Percentiles rank a stretch among this genome's conserved stretches.
These are phyloP conservation scores for Cladorhizidae sp. DNA, from an alignment of 37 sponge, comb jelly and placozoan species.

Conservation along the genomic window DNA sequence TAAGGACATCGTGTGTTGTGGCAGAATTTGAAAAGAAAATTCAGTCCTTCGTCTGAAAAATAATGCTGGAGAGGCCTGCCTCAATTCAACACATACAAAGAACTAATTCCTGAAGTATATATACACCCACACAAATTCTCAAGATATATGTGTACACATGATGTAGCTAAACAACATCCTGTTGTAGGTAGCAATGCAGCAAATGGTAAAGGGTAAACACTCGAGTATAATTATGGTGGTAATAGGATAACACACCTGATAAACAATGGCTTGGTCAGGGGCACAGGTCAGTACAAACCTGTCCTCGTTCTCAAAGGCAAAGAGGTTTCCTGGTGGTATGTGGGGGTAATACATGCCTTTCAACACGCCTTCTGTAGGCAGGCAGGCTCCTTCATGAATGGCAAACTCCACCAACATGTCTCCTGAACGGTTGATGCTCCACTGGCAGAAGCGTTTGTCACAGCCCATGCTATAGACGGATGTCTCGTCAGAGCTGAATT, in stretches of 20 bases:
- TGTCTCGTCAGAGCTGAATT: slow-evolving; percentile 94
- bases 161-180: not conserved
- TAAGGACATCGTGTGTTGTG: too few relatives aligned
- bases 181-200: not conserved
- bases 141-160: not conserved
- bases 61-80: too few relatives aligned
- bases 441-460: slow-evolving; percentile 66
- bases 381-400: slow-evolving; percentile 35
- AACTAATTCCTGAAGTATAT: too few relatives aligned
- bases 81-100: too few relatives aligned
- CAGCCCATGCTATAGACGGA: slow-evolving; percentile 86
- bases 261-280: slow-evolving; percentile 54
- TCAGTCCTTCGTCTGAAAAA: too few relatives aligned
- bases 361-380: slow-evolving; percentile 34
- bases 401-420: slow-evolving; percentile 39
- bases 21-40: too few relatives aligned
- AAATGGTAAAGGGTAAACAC: not conserved
- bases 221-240: too few relatives aligned
- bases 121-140: not conserved
- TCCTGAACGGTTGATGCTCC: slow-evolving; percentile 76
- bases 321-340: slow-evolving; percentile 62
- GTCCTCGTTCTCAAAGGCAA: slow-evolving; percentile 81
- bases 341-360: slow-evolving; percentile 23
- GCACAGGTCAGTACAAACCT: slow-evolving; percentile 73
- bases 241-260: slow-evolving; percentile 71